phyloP scores from a whole-genome alignment of 2,113 vertebrate species.

The Fulica atra region DNA sequence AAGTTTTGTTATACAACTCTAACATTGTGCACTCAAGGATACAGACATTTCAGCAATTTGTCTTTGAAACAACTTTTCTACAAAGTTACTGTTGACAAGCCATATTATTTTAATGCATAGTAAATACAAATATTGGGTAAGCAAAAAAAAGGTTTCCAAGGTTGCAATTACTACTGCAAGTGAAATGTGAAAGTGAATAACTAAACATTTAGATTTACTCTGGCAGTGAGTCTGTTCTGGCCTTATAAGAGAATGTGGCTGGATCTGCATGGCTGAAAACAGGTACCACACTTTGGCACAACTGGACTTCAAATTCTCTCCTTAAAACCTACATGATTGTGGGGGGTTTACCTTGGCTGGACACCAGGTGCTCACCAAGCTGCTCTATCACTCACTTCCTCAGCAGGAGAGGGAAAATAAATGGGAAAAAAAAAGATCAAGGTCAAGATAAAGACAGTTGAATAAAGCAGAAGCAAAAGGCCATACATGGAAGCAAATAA shows the following conservation, averaged over 20 bases:
- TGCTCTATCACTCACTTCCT: too few species aligned
- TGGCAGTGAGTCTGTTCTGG: background rate
- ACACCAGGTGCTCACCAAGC: too few species aligned
- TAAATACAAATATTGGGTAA: constrained; percentile 4
- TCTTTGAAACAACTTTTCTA: constrained; percentile 11
- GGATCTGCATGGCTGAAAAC: background rate
- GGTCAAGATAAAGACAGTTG: too few species aligned
- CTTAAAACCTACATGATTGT: background rate
- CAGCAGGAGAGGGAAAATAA: too few species aligned
- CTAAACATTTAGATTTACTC: constrained; percentile 23
- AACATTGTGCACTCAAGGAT: background rate
- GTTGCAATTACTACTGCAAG: background rate
- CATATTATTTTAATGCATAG: background rate
- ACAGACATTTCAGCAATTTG: background rate
- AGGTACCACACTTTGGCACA: background rate
- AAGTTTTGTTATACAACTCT: background rate
- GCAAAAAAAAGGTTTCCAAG: constrained; percentile 8
- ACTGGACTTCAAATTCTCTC: background rate
- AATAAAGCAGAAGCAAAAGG: too few species aligned
- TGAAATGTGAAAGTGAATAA: constrained; percentile 11
- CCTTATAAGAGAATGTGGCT: background rate
- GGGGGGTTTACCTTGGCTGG: too few species aligned
- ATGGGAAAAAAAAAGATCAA: too few species aligned
- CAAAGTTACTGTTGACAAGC: background rate
- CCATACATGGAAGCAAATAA: too few species aligned